Base-by-base conservation (phyloP, 2,113 vertebrate species). In the Pelmatolapia mariae region DNA sequence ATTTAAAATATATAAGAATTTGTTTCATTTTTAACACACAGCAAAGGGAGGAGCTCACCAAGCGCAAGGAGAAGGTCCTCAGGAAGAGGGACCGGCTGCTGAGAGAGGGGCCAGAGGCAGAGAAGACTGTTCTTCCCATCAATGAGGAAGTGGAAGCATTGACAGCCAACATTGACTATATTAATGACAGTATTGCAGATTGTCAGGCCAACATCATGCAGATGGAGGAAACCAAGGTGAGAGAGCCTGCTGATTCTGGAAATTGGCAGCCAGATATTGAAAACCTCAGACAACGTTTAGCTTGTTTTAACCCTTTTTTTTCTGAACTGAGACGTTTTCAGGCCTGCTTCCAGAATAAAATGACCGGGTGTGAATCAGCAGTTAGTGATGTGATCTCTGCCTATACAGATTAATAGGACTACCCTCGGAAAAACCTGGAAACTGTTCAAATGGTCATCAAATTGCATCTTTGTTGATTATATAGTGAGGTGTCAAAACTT, bases 121-220 rank as follows among this genome's bases (percentile, higher is more conserved):
- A 98, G 52, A 98, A 97, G 96, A 96, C 93, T 1, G 85, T 97
- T 78, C 95, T 94, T 26, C 96, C 96, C 19, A 96, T 99, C 66
- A 97, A 89, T n/a, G 98, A 99, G 87, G 98, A 99, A 85, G 95
- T 98, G 91, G 98, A 99, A 36, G 97, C 98, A 0, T 66, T 99
- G 93, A 87, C 90, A 1, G 98, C 98, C 93, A 99, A 99, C 95
- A 98, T 99, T 0, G 98, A 99, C 94, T 99, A 99, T 91, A 98
- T 99, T 93, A 99, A 98, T 0, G 98, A 99, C 94, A 98, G 97
- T 96, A 99, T 99, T 66, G 97, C 97, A 0, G 98, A 99, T 95
- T 99, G 98, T 91, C 98, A 99, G 94, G 98, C 98, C 92, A 99
- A 98, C 94, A 99, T 99, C 87, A 97, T 99, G 97, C 98, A 99